Base-by-base conservation (phyloP, 2,113 vertebrate genomes). In the Pimephales promelas region DNA sequence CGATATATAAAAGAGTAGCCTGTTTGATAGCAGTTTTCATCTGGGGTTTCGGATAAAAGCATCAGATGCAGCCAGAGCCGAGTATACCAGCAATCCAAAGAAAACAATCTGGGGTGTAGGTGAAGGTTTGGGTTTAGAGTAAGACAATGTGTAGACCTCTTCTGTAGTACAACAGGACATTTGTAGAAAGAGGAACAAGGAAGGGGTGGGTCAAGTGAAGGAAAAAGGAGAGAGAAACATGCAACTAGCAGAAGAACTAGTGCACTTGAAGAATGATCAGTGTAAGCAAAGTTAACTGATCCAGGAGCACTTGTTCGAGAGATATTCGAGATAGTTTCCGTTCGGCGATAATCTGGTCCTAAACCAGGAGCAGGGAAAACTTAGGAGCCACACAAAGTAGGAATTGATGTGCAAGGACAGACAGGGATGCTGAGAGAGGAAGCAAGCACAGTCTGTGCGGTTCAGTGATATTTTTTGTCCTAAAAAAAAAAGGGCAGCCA, bases 391-490 rank as follows among this genome's bases (percentile, higher is more conserved):
- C 24, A 52, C 40, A 43, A 61, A 78, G 52, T 24, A 40, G 26
- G 77, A 66, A 79, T 16, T 28, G 8, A 79, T 31, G 77, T 79
- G 43, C 52, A 59, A 77, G 74, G 74, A 59, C 31, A 77, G 34
- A 31, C 61, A 79, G 77, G 26, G 77, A 79, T 79, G 43, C 43
- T 66, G 59, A 66, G 61, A 66, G 40, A 43, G 61, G 26, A 66
- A 9, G 24, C 59, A 34, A 66, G 40, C 24, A 78, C 22, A 47
- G 59, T 31, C 57, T 62, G 76, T 61, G 31, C 13, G 8, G 76
- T 57, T 59, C 54, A 77, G 74, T 77, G 74, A 75, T 34, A n/a
- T 57, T 59, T 78, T 62, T 61, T 78, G 76, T 78, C 56, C 56
- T 61, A 28, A 43, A 45, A 61, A 36, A 34, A 45, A 72, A 72